phyloP scores from a whole-genome alignment of 1,140 invertebrate species.

The Drosophila ananassae region DNA sequence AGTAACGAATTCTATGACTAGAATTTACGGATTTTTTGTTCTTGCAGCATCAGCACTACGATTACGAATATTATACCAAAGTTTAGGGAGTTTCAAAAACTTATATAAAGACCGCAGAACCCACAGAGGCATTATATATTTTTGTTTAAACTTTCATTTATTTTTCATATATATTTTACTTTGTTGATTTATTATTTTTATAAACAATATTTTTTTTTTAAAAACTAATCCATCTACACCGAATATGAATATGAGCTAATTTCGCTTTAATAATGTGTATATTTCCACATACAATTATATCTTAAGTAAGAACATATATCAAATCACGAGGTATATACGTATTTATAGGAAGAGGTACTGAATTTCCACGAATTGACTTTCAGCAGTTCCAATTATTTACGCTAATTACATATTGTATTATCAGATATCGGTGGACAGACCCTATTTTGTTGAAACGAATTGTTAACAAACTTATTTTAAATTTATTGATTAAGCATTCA shows the following conservation, averaged over 20 bases:
- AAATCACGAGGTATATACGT: conserved; percentile 12
- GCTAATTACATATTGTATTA: conserved; percentile 40
- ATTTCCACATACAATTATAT: conserved; percentile 25
- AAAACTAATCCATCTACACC: not conserved
- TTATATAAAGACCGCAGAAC: conserved; percentile 21
- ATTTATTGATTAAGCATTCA: conserved; percentile 62
- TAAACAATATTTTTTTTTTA: not conserved
- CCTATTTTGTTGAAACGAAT: conserved; percentile 72
- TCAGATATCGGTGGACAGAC: conserved; percentile 35
- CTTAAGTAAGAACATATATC: conserved; percentile 36
- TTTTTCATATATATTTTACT: not conserved
- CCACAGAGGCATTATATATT: conserved; percentile 42
- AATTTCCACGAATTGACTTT: conserved; percentile 25
- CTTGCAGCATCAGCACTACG: conserved; percentile 19
- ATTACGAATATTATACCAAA: conserved; percentile 59
- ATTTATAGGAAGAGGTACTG: conserved; percentile 24
- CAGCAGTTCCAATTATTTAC: conserved; percentile 53
- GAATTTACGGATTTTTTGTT: conserved; percentile 9
- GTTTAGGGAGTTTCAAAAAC: conserved; percentile 64
- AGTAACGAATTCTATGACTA: conserved; percentile 17
- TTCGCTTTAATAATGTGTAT: conserved; percentile 28
- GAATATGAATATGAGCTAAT: not conserved
- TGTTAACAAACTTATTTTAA: conserved; percentile 81
- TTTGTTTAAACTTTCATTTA: conserved; percentile 16
- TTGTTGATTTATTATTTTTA: conserved; percentile 1